These are phyloP conservation scores for Bos javanicus DNA, from an alignment of 2,113 vertebrate species.

Conservation along the genomic window DNA sequence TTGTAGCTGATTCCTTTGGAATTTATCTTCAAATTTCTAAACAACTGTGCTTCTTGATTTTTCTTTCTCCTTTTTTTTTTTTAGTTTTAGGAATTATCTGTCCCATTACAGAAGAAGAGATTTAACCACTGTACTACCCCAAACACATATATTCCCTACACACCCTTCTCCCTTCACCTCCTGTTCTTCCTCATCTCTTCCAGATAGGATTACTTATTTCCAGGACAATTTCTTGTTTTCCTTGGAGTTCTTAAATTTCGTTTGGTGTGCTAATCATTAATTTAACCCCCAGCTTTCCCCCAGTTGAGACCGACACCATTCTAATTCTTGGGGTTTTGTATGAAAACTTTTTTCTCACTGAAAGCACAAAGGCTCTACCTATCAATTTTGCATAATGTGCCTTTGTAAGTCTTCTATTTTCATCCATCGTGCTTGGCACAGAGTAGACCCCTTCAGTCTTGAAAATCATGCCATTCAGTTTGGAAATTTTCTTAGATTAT, in stretches of 20 bases:
- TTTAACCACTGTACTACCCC: not conserved
- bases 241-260: not conserved
- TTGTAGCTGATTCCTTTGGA: not conserved
- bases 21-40: not conserved
- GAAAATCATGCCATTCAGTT: not conserved
- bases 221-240: not conserved
- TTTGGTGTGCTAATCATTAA: not conserved
- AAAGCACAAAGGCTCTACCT: not conserved
- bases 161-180: accelerated
- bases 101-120: not conserved
- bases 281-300: not conserved
- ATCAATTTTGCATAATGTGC: not conserved
- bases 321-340: not conserved
- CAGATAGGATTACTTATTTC: not conserved
- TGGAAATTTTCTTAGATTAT: not conserved
- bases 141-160: not conserved
- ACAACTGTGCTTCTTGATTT: not conserved
- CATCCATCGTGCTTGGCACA: not conserved
- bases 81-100: not conserved
- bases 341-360: not conserved
- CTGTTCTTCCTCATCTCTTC: not conserved
- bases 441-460: not conserved
- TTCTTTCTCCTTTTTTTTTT: not conserved
- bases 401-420: not conserved
- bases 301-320: not conserved